phyloP scores from a whole-genome alignment of 1,140 invertebrate species.

The Lepidurus couesii region DNA sequence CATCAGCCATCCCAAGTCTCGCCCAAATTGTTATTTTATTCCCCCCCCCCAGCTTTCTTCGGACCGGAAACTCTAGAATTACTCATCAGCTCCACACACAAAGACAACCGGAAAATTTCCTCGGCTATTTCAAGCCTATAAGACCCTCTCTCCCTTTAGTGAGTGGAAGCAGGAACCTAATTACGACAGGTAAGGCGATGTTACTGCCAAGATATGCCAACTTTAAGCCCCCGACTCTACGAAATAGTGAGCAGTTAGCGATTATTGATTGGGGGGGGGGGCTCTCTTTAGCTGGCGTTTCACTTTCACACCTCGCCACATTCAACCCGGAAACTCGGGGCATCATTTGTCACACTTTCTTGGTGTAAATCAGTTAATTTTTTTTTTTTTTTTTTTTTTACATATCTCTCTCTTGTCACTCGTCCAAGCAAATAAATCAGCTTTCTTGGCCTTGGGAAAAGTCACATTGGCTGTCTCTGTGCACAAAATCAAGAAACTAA shows the following conservation, averaged over 20 bases:
- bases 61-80: not conserved
- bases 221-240: not conserved
- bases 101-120: too few species aligned
- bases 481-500: not conserved
- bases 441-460: not conserved
- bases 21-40: not conserved
- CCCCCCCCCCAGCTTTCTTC: not conserved
- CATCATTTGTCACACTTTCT: slow-evolving; percentile 22
- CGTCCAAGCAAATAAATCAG: slow-evolving; percentile 10
- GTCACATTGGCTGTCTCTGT: not conserved
- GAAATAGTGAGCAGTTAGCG: not conserved
- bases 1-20: not conserved
- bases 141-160: too few species aligned
- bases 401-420: not conserved
- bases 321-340: slow-evolving; percentile 16
- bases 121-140: too few species aligned
- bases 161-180: not conserved
- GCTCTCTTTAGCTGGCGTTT: not conserved
- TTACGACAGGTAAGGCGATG: not conserved
- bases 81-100: too few species aligned
- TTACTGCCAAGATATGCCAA: not conserved
- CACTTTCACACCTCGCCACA: slow-evolving; percentile 17
- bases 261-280: slow-evolving; percentile 10
- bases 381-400: not conserved
- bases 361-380: not conserved